Evolutionary conservation across 2,888 invertebrate genomes (phyloP), one percentile per base, ranked within the genome.

Genomic region (Scaptomyza cyrtandrae): DNA sequence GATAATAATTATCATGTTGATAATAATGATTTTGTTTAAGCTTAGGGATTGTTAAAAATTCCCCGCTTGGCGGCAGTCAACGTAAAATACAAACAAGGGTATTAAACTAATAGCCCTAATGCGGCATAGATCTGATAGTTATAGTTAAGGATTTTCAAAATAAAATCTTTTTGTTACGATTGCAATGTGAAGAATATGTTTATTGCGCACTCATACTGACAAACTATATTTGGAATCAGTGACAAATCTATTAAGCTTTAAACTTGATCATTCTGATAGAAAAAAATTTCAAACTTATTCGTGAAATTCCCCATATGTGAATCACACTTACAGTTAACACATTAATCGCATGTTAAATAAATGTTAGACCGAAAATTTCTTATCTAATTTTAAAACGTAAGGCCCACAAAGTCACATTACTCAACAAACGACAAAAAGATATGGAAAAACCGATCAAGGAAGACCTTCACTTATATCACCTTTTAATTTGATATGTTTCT

Each of bases 11-110:
- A 58, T 46, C 50, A 29, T 64, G 54, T 59, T 58, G 61, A 33
- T 72, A 68, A 61, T 69, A 65, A 64, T 62, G 52, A 45, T 70
- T 55, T 29, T 59, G 52, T 75, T 77, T 73, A 43, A 74, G 81
- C 76, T 75, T 71, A 57, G 49, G 77, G 81, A 89, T 81, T 81
- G 75, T 35, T 16, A 64, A 71, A 70, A 68, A 70, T 67, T 69
- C 54, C 74, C 60, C 64, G 71, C 64, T 50, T 24, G 61, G 11
- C 35, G 54, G 50, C 52, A 52, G 45, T 66, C 58, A 43, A 10
- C 19, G 35, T 33, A 24, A 52, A 56, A 49, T 41, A 39, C 63
- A 53, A 55, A 64, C 64, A 57, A 24, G 33, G 48, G 67, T 68
- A 78, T 88, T 80, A 65, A 50, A 35, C 63, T 67, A 68, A 67